These are phyloP conservation scores for Galeruca laticollis DNA, from an alignment of 2,888 invertebrate species.

Conservation along the genomic window DNA sequence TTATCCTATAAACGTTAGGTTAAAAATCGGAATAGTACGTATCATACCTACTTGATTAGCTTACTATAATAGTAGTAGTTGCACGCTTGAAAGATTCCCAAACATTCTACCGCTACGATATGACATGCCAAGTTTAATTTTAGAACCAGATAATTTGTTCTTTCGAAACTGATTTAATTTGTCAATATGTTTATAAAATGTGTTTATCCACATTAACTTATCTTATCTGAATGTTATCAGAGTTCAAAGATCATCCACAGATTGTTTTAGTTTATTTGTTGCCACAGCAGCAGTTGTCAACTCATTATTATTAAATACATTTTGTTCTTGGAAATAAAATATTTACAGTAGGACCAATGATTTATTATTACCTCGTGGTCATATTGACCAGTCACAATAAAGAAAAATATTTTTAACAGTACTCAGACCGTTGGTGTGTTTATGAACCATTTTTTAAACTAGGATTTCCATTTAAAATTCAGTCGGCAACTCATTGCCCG, in stretches of 20 bases:
- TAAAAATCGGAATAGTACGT: too few relatives aligned
- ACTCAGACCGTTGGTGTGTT: too few relatives aligned
- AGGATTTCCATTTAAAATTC: too few relatives aligned
- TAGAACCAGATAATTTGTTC: not conserved
- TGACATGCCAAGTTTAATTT: not conserved
- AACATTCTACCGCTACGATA: not conserved
- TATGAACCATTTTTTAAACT: too few relatives aligned
- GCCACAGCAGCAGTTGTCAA: not conserved
- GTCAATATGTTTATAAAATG: constrained; percentile 9
- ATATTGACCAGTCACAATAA: too few relatives aligned
- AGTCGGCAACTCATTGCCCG: too few relatives aligned
- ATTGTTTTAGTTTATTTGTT: not conserved
- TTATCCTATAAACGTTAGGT: too few relatives aligned
- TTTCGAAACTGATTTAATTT: constrained; percentile 3
- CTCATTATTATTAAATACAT: not conserved
- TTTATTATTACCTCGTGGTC: too few relatives aligned
- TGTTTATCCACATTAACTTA: constrained; percentile 5
- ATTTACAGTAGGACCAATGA: not conserved
- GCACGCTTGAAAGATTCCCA: too few relatives aligned
- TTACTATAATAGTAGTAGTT: too few relatives aligned
- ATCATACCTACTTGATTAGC: too few relatives aligned
- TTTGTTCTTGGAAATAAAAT: not conserved
- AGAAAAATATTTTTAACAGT: too few relatives aligned
- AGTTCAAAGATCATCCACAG: constrained; percentile 13
- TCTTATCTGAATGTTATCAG: constrained; percentile 15